Evolutionary conservation across 2,888 invertebrate genomes (phyloP), one percentile per base, ranked within the genome.

Genomic region (Melanostoma scalare): DNA sequence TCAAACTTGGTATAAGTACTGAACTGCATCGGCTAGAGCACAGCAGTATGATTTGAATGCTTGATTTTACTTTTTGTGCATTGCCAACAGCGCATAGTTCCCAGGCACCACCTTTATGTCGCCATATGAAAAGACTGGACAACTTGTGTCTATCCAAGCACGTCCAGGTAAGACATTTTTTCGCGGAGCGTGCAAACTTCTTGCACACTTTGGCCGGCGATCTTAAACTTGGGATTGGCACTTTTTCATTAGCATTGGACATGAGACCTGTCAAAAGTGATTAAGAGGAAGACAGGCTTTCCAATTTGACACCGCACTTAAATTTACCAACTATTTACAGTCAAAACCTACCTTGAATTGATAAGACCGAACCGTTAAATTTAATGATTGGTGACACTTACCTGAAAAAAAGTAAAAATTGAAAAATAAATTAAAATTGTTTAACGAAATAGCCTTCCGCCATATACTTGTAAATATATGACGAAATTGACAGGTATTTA

Each of bases 61-160:
- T 31, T 67, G 58, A 58, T 74, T 65, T 56, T 38, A 40, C 8
- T 58, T 30, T 58, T 48, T 56, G 20, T 44, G 6, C 44, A 48
- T 33, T 6, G 40, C 65, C 56, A n/a, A 40, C 56, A 53, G 20
- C 6, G 9, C 36, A 46, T 8, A 44, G 40, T 74, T 74, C 73
- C 56, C 73, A 74, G 63, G 71, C 77, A 77, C 77, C 77, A 72
- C 77, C 77, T 78, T 65, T 63, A 44, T 58, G 77, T 65, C 65
- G 58, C 55, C 65, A 65, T 53, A 40, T 50, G 56, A 65, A 55
- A 56, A 77, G 71, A 71, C 33, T 68, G 53, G 55, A 50, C 38
- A 30, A 50, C 56, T 71, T 55, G 35, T 44, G 53, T 72, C 61
- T 56, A 36, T 40, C 42, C 61, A 50, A 42, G 40, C 63, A 72